These are phyloP conservation scores for Xenotilapia caudafasciata DNA, from an alignment of 2,113 vertebrate genomes.

Conservation along the genomic window DNA sequence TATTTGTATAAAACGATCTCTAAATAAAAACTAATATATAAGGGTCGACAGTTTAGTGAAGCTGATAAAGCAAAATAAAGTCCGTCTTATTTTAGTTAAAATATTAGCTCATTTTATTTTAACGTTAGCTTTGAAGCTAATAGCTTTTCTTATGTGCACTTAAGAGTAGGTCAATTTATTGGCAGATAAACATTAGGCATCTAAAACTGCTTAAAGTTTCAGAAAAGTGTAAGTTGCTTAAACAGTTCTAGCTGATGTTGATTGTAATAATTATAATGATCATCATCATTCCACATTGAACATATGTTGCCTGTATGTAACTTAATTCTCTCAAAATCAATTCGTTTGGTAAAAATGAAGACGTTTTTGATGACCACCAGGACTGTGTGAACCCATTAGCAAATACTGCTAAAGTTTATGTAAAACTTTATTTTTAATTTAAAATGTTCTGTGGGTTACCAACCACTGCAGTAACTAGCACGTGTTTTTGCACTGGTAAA, in stretches of 20 bases:
- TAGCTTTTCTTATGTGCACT: not conserved
- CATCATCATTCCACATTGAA: not conserved
- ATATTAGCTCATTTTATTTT: not conserved
- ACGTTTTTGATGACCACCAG: not conserved
- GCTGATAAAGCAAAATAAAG: not conserved
- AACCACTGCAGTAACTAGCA: not conserved
- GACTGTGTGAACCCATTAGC: not conserved
- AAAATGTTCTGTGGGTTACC: not conserved
- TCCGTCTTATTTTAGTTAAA: not conserved
- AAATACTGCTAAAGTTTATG: not conserved
- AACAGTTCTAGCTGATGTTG: not conserved
- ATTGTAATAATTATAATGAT: not conserved
- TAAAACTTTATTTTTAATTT: not conserved
- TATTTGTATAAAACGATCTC: not conserved
- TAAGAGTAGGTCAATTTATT: fast-evolving
- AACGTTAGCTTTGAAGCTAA: not conserved
- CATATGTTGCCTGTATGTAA: not conserved
- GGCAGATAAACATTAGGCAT: not conserved
- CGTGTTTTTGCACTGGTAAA: not conserved
- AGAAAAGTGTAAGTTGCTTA: fast-evolving
- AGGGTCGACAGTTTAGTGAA: not conserved
- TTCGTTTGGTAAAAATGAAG: not conserved
- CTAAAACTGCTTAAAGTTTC: not conserved
- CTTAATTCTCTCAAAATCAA: not conserved
- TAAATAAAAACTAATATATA: not conserved